A percentile compares a stretch with the other conserved stretches of the same genome.
Conservation (phyloP, 2,888 invertebrate species). For the Tinea trinotella region DNA sequence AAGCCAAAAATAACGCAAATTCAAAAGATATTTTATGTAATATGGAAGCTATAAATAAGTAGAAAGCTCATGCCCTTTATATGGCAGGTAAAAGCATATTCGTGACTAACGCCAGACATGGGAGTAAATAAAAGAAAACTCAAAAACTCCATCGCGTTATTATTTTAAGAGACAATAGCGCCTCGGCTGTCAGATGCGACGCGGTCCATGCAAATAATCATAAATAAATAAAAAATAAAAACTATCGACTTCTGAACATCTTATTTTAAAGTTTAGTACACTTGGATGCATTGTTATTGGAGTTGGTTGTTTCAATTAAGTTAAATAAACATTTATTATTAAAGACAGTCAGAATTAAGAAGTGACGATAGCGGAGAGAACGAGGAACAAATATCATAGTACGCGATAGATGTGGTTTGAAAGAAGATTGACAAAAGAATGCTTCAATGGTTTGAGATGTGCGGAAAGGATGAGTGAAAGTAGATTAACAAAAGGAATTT, state of each 20-base stretch:
- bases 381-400: no score
- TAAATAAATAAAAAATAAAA: conserved; percentile 71
- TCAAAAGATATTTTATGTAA: conserved; percentile 3
- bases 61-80: neutral
- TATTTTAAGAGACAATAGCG: conserved; percentile 67
- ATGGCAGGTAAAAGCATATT: conserved; percentile 10
- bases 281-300: no score
- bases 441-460: no score
- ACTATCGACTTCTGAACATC: conserved; percentile 23
- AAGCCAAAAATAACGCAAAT: no score
- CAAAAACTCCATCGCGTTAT: conserved; percentile 65
- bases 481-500: no score
- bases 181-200: conserved; percentile 60
- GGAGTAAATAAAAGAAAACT: conserved; percentile 33
- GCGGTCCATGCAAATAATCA: conserved; percentile 69
- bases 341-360: no score
- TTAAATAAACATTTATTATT: no score
- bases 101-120: conserved; percentile 17
- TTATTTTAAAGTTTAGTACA: conserved; percentile 18
- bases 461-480: no score
- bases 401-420: no score
- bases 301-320: no score
- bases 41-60: conserved; percentile 1
- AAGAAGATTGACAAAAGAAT: no score
- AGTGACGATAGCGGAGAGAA: no score